Percentiles rank a stretch among this genome's conserved stretches.
Conservation (phyloP, 2,113 vertebrate genomes). For the rat (Rattus norvegicus) region GRCr8 NC_086037.1:64528001-64528500, state of each 20-base stretch:
- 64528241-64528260: neutral
- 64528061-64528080: neutral
- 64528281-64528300: neutral
- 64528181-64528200: neutral
- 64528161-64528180: neutral
- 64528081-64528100: neutral
- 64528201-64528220: neutral
- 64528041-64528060: too few relatives aligned
- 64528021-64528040: neutral
- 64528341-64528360: neutral
- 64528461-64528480: rapidly evolving
- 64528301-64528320: neutral
- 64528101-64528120: neutral
- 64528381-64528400: too few relatives aligned
- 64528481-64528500: neutral
- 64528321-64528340: neutral
- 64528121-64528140: neutral
- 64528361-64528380: too few relatives aligned
- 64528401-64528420: neutral
- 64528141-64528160: neutral
- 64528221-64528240: neutral
- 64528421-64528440: neutral
- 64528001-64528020: neutral
- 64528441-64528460: rapidly evolving
- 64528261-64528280: neutral